Evolutionary conservation across 2,113 vertebrate species (phyloP), one percentile per base, ranked within the genome.

Genomic region (Pica pica): DNA sequence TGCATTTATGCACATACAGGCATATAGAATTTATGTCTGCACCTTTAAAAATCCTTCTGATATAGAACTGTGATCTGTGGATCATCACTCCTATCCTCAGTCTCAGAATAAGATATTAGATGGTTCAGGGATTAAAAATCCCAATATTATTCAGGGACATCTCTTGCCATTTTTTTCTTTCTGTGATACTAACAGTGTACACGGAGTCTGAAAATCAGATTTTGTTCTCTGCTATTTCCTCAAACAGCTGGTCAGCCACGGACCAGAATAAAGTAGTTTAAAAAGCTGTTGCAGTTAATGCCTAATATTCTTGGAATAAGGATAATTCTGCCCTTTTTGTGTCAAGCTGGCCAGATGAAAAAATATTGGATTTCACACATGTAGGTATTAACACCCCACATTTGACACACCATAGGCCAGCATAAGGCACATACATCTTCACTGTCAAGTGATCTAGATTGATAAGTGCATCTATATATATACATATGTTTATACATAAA

Each of bases 161-260:
- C 7, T 82, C 35, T 44, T 64, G 26, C 6, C 5, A 26, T 59
- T 83, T 92, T 79, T 33, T 78, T 68, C 22, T 27, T 65, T 63
- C 47, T 76, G 33, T 2, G 1, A 41, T 56, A 61, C 21, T 68
- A 75, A 57, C 8, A 46, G 26, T 0, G 0, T 44, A 41, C 27
- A 68, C 31, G 7, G 35, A 83, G 31, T 37, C 24, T 21, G 52
- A 85, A 94, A 84, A 46, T 0, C 11, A 59, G 9, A 61, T 52
- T 23, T 28, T 27, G 1, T 41, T 70, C 30, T 77, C 46, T 73
- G 31, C n/a, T 52, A 11, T 90, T 76, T 90, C 27, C 42, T 76
- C 46, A 77, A 83, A 69, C 24, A 92, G 12, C 26, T 77, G 46
- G 37, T 61, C 37, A 53, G 41, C 2, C 52, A 68, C 1, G 11